Evolutionary conservation across 64 coral and sea anemone species (phyloP).

Genomic region (Actinia equina): DNA sequence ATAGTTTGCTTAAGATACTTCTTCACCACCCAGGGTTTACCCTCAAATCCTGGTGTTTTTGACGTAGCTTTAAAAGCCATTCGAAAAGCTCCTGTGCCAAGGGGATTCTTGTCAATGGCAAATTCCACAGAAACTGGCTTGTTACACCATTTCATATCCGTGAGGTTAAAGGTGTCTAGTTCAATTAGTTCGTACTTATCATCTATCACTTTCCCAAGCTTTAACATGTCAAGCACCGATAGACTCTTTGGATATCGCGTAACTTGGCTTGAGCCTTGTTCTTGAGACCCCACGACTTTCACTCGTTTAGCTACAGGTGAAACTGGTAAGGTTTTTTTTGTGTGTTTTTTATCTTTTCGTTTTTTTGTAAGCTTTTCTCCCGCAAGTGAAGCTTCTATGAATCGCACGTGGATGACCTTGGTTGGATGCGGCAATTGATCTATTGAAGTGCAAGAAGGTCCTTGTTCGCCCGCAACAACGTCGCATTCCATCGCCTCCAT

Average conservation of each 20-base stretch:
- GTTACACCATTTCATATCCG: neutral
- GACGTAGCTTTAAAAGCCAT: conserved; percentile 60
- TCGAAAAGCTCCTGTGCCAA: conserved; percentile 63
- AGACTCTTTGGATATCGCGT: conserved; percentile 27
- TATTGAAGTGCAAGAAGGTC: no score
- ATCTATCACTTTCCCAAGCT: conserved; percentile 40
- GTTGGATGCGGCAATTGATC: no score
- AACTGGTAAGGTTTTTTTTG: neutral
- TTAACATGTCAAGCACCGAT: conserved; percentile 59
- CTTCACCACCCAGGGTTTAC: conserved; percentile 48
- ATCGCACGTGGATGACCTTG: no score
- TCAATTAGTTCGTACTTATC: conserved; percentile 20
- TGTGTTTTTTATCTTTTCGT: neutral
- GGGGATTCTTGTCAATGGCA: conserved; percentile 46
- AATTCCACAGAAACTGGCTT: conserved; percentile 19
- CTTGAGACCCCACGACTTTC: conserved; percentile 3
- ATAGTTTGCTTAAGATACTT: conserved; percentile 24
- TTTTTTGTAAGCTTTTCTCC: no score
- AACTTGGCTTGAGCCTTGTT: neutral
- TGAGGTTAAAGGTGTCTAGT: neutral
- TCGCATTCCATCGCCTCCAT: no score
- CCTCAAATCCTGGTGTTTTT: conserved; percentile 33
- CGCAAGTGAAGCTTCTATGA: no score
- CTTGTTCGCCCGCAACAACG: no score
- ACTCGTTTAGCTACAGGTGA: neutral